Evolutionary conservation across 1,140 invertebrate genomes (phyloP).

Genomic region (Macrotrachela quadricornifera): DNA sequence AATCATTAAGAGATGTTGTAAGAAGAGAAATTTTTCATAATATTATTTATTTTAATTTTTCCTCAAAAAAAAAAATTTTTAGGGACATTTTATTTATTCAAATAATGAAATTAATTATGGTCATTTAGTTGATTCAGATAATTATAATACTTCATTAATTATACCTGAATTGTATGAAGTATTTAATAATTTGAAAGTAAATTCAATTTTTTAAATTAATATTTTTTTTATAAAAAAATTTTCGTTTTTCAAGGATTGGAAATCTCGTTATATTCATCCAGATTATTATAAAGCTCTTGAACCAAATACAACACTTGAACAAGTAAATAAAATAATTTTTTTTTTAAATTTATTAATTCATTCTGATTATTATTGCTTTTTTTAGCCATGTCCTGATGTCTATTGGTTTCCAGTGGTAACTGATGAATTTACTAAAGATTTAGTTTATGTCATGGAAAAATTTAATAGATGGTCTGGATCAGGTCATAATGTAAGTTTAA

Average conservation of each 20-base stretch:
- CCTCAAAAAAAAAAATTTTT: too few relatives aligned
- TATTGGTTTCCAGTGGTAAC: constrained; percentile 92
- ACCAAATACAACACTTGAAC: constrained; percentile 37
- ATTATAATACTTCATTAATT: constrained; percentile 45
- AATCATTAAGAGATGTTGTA: constrained; percentile 44
- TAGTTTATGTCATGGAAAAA: constrained; percentile 72
- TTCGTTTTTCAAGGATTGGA: constrained; percentile 49
- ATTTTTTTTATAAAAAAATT: background rate
- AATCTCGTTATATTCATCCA: constrained; percentile 53
- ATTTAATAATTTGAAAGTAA: constrained; percentile 53
- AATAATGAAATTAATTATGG: constrained; percentile 64
- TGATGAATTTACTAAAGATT: constrained; percentile 56
- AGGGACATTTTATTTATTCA: constrained; percentile 74
- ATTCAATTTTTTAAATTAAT: constrained; percentile 8
- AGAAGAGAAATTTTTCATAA: constrained; percentile 8
- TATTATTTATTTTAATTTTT: constrained; percentile 13
- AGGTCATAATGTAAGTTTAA: constrained; percentile 49
- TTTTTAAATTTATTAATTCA: too few relatives aligned
- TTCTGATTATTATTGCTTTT: too few relatives aligned
- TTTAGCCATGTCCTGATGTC: constrained; percentile 83
- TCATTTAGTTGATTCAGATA: constrained; percentile 63
- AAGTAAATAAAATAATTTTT: constrained; percentile 40
- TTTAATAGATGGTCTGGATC: constrained; percentile 84
- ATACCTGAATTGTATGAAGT: constrained; percentile 79
- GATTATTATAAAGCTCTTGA: constrained; percentile 56